A percentile compares a stretch with the other conserved stretches of the same genome.
These are phyloP conservation scores for Idaea biselata DNA, from an alignment of 2,888 invertebrate genomes.

Conservation along the genomic window DNA sequence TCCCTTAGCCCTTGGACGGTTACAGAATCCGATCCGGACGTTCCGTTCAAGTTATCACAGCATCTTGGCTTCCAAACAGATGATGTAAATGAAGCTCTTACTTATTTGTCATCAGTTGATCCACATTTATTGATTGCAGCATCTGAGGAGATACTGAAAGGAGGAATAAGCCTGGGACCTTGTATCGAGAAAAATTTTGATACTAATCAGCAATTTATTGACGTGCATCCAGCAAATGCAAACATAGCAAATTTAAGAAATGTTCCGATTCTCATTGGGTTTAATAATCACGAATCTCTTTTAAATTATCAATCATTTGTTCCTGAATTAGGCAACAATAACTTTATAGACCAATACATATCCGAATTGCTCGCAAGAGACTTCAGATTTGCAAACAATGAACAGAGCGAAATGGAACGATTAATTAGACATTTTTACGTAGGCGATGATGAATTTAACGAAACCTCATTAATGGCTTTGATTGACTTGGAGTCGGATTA, in stretches of 20 bases:
- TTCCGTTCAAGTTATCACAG: slow-evolving; percentile 34
- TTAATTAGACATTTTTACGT: slow-evolving; percentile 23
- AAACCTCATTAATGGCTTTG: slow-evolving; percentile 8
- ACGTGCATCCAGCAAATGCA: slow-evolving; percentile 24
- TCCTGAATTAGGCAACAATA: neutral
- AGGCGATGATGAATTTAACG: slow-evolving; percentile 19
- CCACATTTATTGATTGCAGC: slow-evolving; percentile 18
- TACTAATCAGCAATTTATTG: slow-evolving; percentile 22
- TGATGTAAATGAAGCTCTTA: slow-evolving; percentile 32
- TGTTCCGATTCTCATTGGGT: slow-evolving; percentile 24
- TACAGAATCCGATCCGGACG: slow-evolving; percentile 24
- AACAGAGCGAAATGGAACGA: slow-evolving; percentile 10
- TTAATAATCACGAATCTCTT: slow-evolving; percentile 15
- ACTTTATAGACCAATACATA: slow-evolving; percentile 5
- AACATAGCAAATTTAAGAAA: slow-evolving; percentile 12
- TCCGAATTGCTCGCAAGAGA: slow-evolving; percentile 8
- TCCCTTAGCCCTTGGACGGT: slow-evolving; percentile 26
- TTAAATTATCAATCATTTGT: neutral
- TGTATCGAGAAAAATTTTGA: slow-evolving; percentile 29
- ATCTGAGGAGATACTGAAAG: slow-evolving; percentile 9
- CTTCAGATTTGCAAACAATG: slow-evolving; percentile 11
- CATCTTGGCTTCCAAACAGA: slow-evolving; percentile 36
- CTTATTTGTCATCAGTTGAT: slow-evolving; percentile 27
- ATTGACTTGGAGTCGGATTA: slow-evolving; percentile 25
- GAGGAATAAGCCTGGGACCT: slow-evolving; percentile 15